Evolutionary conservation across 2,888 invertebrate species (phyloP).

Genomic region (Thecocarcelia acutangulata): DNA sequence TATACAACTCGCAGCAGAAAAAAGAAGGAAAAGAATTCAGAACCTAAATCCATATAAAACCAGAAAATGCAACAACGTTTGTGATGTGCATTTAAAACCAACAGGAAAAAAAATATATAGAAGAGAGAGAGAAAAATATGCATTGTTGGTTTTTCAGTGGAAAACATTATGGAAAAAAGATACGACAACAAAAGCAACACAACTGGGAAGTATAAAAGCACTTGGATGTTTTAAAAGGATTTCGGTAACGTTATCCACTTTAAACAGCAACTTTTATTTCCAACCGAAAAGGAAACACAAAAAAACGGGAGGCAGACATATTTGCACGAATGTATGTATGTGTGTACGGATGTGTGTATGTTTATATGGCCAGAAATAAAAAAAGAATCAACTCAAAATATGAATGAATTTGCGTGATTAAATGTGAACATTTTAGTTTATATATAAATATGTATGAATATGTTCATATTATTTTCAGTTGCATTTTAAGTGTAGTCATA

Average conservation of each 20-base stretch:
- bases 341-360: not conserved
- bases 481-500: slow-evolving; percentile 62
- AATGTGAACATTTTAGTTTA: slow-evolving; percentile 55
- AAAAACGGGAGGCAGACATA: slow-evolving; percentile 10
- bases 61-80: slow-evolving; percentile 68
- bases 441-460: not conserved
- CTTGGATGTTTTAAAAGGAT: slow-evolving; percentile 60
- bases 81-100: slow-evolving; percentile 65
- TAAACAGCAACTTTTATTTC: slow-evolving; percentile 54
- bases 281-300: slow-evolving; percentile 46
- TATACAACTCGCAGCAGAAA: not conserved
- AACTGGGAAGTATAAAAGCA: slow-evolving; percentile 42
- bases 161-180: not conserved
- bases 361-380: not conserved
- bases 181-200: slow-evolving; percentile 21
- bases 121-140: slow-evolving; percentile 35
- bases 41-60: slow-evolving; percentile 68
- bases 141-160: slow-evolving; percentile 36
- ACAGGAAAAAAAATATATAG: slow-evolving; percentile 43
- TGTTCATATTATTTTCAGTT: slow-evolving; percentile 18
- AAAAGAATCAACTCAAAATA: slow-evolving; percentile 24
- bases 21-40: slow-evolving; percentile 38
- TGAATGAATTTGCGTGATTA: slow-evolving; percentile 67
- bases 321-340: slow-evolving; percentile 4
- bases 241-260: slow-evolving; percentile 69